Percentiles rank a stretch among this genome's conserved stretches.
phyloP scores from a whole-genome alignment of 2,113 vertebrate genomes.

The Ictalurus furcatus region DNA sequence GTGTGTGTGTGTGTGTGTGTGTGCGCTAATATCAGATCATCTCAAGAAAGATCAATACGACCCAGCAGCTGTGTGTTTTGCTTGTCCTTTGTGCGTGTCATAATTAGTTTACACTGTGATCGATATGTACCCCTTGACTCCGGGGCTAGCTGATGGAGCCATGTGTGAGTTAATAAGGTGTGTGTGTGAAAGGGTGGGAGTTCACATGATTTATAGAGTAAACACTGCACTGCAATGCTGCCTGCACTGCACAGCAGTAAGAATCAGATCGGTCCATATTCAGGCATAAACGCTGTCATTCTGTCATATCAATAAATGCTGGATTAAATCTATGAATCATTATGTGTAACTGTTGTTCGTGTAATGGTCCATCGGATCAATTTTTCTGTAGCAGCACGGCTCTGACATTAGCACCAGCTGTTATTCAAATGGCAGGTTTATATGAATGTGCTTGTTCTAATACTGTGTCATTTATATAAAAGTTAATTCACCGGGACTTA shows the following conservation, averaged over 20 bases:
- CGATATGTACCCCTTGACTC: neutral
- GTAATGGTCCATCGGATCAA: neutral
- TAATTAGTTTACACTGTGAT: conserved; percentile 33
- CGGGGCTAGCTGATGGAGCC: neutral
- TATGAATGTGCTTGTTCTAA: neutral
- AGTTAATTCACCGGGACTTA: neutral
- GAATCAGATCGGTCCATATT: neutral
- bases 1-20: conserved; percentile 5
- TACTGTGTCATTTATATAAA: neutral
- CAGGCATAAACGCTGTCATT: neutral
- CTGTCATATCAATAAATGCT: neutral
- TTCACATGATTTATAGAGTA: conserved; percentile 20
- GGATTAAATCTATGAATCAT: neutral
- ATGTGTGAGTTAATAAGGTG: conserved; percentile 33
- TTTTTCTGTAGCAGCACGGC: neutral
- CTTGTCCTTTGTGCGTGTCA: conserved; percentile 13
- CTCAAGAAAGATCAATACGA: conserved; percentile 32
- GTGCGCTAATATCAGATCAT: conserved; percentile 28
- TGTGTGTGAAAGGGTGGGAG: neutral
- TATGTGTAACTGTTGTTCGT: neutral
- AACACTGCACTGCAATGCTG: neutral
- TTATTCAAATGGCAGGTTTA: neutral
- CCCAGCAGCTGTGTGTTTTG: neutral
- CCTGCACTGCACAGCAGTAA: neutral
- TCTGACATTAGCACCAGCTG: neutral